Percentiles rank a stretch among this genome's conserved stretches.
phyloP scores from a whole-genome alignment of 2,113 vertebrate species.

The Himantopus leucocephalus region DNA sequence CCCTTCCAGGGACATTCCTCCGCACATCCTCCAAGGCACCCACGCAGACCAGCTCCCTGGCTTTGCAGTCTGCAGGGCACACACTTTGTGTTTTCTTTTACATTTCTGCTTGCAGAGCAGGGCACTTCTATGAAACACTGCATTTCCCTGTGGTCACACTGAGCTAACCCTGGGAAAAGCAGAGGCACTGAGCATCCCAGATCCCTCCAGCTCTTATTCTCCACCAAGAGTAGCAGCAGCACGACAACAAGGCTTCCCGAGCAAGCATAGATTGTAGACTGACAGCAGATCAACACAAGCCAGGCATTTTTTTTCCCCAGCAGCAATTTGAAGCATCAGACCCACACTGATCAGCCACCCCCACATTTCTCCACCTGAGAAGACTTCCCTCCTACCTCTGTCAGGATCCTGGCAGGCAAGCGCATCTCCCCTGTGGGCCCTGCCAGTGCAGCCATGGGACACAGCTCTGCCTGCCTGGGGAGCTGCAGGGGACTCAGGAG shows the following conservation, averaged over 20 bases:
- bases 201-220: not conserved
- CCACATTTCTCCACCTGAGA: not conserved
- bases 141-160: not conserved
- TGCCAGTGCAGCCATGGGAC: not conserved
- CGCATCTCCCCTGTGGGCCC: not conserved
- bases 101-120: not conserved
- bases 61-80: not conserved
- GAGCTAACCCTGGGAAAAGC: not conserved
- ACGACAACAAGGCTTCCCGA: not conserved
- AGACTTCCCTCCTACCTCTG: not conserved
- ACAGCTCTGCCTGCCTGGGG: not conserved
- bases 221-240: not conserved
- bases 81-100: not conserved
- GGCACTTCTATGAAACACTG: not conserved
- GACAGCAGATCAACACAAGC: not conserved
- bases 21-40: rapidly evolving
- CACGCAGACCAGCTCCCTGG: rapidly evolving
- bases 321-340: not conserved
- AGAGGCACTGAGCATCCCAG: not conserved
- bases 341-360: not conserved
- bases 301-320: not conserved
- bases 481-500: rapidly evolving
- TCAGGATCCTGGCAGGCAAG: not conserved
- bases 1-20: not conserved
- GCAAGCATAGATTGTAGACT: not conserved